Evolutionary conservation across 2,113 vertebrate genomes (phyloP).

Genomic region (Oncorhynchus nerka): DNA sequence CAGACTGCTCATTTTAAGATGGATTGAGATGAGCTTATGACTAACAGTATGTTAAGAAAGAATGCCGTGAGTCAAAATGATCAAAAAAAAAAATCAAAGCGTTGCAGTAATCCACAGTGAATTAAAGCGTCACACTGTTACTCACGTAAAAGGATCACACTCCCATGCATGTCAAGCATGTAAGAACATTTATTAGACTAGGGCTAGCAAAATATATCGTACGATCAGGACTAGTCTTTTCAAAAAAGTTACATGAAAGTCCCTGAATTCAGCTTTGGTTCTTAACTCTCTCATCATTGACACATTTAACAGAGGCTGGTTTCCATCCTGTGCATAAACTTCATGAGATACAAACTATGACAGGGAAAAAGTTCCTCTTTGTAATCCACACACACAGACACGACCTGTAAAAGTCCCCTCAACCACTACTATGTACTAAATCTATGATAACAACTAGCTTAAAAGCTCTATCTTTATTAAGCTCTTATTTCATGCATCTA

Average conservation of each 20-base stretch:
- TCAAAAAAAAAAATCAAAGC: too few relatives aligned
- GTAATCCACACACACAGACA: background rate
- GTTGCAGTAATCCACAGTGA: background rate
- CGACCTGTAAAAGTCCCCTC: background rate
- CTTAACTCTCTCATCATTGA: background rate
- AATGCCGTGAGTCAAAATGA: background rate
- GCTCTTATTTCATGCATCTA: background rate
- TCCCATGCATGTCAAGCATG: constrained; percentile 17
- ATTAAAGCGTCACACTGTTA: background rate
- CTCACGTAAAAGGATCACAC: background rate
- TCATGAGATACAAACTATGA: background rate
- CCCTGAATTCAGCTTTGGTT: background rate
- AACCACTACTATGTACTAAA: background rate
- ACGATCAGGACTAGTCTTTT: background rate
- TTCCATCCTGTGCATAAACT: background rate
- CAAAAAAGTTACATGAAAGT: background rate
- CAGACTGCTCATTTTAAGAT: too few relatives aligned
- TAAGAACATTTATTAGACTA: constrained; percentile 63
- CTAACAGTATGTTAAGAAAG: too few relatives aligned
- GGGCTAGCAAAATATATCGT: constrained; percentile 38
- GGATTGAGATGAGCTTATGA: too few relatives aligned
- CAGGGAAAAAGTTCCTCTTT: background rate
- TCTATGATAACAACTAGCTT: background rate
- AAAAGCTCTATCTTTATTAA: background rate
- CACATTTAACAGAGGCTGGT: background rate